These are phyloP conservation scores for Cuniculus paca DNA, from an alignment of 2,797 vertebrate genomes.

Conservation along the genomic window DNA sequence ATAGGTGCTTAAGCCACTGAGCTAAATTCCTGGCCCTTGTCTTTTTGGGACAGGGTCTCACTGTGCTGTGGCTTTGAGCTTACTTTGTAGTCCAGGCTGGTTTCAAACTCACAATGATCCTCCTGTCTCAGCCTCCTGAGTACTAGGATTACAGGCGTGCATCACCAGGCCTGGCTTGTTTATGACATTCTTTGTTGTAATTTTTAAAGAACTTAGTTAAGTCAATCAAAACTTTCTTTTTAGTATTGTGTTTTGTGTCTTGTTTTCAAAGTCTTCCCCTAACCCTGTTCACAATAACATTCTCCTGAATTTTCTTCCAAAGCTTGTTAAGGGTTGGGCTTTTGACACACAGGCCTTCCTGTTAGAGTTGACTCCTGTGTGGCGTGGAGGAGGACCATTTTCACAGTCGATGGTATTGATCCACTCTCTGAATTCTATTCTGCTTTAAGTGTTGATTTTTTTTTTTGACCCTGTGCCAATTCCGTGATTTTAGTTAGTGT, in stretches of 20 bases:
- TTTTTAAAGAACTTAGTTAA: constrained; percentile 23
- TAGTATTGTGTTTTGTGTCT: not conserved
- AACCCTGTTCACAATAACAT: not conserved
- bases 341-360: not conserved
- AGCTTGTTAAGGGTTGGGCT: not conserved
- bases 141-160: too few relatives aligned
- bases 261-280: not conserved
- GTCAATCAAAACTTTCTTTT: not conserved
- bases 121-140: too few relatives aligned
- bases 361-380: not conserved
- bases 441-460: not conserved
- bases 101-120: too few relatives aligned
- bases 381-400: not conserved
- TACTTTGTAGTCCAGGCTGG: too few relatives aligned
- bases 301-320: not conserved
- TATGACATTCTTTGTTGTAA: not conserved
- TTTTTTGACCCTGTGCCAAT: not conserved
- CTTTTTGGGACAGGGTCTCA: too few relatives aligned
- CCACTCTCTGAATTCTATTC: not conserved
- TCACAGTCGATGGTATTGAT: not conserved
- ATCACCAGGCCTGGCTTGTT: too few relatives aligned
- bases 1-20: too few relatives aligned
- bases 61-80: too few relatives aligned
- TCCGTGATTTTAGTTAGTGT: constrained; percentile 3
- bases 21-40: too few relatives aligned